phyloP scores from a whole-genome alignment of 2,888 invertebrate species.

The Disparrhopalites patrizii region DNA sequence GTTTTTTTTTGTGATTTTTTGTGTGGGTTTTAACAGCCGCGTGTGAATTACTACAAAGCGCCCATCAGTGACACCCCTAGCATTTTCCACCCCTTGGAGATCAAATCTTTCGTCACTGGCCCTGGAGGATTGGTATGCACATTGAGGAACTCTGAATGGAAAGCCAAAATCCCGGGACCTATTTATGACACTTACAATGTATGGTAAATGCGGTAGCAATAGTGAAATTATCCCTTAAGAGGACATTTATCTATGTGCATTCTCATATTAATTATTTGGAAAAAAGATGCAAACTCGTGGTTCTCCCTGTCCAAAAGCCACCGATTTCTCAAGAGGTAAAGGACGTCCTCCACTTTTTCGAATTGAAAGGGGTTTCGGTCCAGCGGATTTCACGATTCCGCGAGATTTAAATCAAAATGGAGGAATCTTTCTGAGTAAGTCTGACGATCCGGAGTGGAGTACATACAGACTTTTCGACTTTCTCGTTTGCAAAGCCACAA shows the following conservation, averaged over 20 bases:
- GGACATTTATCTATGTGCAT: not conserved
- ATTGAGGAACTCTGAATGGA: constrained; percentile 33
- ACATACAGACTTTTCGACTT: constrained; percentile 37
- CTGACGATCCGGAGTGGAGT: constrained; percentile 29
- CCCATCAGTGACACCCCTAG: constrained; percentile 38
- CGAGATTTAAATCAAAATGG: constrained; percentile 25
- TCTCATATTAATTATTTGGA: not conserved
- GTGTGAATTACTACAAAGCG: constrained; percentile 36
- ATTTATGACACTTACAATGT: constrained; percentile 39
- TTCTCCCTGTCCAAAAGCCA: constrained; percentile 26
- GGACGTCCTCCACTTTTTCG: constrained; percentile 31
- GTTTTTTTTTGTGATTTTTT: not conserved
- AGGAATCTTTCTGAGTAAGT: constrained; percentile 37
- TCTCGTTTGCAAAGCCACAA: constrained; percentile 19
- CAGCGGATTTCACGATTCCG: constrained; percentile 36
- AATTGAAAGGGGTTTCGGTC: constrained; percentile 32
- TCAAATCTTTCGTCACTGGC: constrained; percentile 39
- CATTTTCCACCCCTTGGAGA: constrained; percentile 39
- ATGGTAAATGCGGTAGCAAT: not conserved
- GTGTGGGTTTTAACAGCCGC: constrained; percentile 27
- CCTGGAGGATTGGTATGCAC: constrained; percentile 42
- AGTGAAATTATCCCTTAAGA: not conserved
- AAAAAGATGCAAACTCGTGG: constrained; percentile 37
- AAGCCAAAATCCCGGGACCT: constrained; percentile 34
- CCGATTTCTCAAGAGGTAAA: constrained; percentile 30